Evolutionary conservation across 2,797 vertebrate species (phyloP), one percentile per base, ranked within the genome.

Genomic region (Diceros bicornis): DNA sequence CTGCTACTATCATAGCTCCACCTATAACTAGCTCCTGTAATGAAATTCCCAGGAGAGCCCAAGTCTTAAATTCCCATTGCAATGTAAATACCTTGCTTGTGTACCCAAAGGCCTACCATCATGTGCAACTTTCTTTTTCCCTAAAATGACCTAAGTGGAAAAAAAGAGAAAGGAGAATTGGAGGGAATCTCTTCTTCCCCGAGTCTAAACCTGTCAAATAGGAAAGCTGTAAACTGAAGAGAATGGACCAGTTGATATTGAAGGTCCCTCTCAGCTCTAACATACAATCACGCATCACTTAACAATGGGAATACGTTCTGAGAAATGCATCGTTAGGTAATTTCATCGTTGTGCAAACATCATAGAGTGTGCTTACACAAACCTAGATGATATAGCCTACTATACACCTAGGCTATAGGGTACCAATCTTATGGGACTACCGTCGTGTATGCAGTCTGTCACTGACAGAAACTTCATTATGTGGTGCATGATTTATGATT

Each of bases 121-220:
- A 61, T 25, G 44, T 44, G 68, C 57, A 32, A 61, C 64, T 57
- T 27, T n/a, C 7, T 47, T 62, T 72, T 47, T 47, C 74, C n/a
- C n/a, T 90, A 66, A 72, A 94, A 74, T 75, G 72, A 75, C 41
- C 16, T 62, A 78, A 90, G 34, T 78, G 55, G 55, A 62, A 77
- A 61, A 69, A 69, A 75, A 72, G 68, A 92, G 37, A 47, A 89
- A 25, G n/a, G 6, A 41, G 52, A 84, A 72, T n/a, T 71, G 14
- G 50, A 89, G 23, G 61, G 13, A 62, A 71, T 29, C 21, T 47
- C 37, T 85, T 84, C n/a, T 92, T 34, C 29, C 14, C n/a, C 29
- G 27, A 90, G n/a, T 69, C 47, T 84, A 86, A 93, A 68, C 47
- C 66, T 91, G 12, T 23, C 37, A 78, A 83, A 88, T 41, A 91